Percentiles rank a stretch among this genome's conserved stretches.
Evolutionary conservation across 2,888 invertebrate genomes (phyloP).

Genomic region (Caenorhabditis angaria): DNA sequence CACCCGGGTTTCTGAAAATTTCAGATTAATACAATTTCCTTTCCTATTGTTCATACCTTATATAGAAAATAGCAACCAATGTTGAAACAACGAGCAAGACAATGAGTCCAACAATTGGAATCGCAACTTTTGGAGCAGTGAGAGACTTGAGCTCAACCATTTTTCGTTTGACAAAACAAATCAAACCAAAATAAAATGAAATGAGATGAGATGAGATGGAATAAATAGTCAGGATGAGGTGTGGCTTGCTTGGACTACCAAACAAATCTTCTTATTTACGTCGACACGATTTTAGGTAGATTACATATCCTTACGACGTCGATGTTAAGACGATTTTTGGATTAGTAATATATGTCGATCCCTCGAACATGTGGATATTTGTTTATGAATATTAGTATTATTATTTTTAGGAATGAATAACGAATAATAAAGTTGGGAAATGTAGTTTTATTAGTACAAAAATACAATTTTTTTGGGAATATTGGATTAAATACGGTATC

Average conservation of each 20-base stretch:
- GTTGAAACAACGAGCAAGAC: conserved; percentile 41
- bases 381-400: neutral
- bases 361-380: neutral
- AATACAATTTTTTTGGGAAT: neutral
- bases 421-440: neutral
- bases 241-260: neutral
- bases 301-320: neutral
- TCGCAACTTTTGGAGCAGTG: conserved; percentile 44
- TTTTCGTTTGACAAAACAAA: neutral
- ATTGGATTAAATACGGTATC: no score
- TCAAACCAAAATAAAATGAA: no score
- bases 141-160: conserved; percentile 46
- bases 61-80: conserved; percentile 48
- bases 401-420: neutral
- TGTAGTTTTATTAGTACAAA: conserved; percentile 2
- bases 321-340: neutral
- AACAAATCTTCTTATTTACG: neutral
- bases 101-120: conserved; percentile 40
- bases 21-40: neutral
- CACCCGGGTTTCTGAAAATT: conserved; percentile 20
- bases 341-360: neutral
- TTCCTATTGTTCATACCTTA: conserved; percentile 39
- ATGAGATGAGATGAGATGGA: neutral
- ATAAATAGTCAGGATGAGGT: neutral
- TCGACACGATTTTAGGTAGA: neutral